Evolutionary conservation across 2,113 vertebrate genomes (phyloP).

Genomic region (zebrafish (Danio rerio)): DNA sequence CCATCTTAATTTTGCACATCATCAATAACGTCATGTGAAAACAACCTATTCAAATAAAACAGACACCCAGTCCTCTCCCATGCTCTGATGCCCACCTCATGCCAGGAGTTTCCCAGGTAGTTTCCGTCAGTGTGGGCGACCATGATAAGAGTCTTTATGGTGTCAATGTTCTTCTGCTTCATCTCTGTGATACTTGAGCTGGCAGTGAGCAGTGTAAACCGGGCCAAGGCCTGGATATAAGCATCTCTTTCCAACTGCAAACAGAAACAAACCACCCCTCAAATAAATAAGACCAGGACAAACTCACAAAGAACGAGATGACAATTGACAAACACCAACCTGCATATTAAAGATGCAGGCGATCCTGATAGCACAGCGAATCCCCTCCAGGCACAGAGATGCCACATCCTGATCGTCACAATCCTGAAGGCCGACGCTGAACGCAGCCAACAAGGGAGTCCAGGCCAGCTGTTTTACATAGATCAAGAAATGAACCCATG

Average conservation of each 20-base stretch:
- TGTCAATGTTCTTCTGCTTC: slow-evolving; percentile 99
- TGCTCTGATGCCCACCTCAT: slow-evolving; percentile 80
- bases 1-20: too few relatives aligned
- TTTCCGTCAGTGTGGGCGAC: slow-evolving; percentile 98
- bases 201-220: slow-evolving; percentile 94
- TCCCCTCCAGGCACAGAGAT: slow-evolving; percentile 93
- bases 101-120: slow-evolving; percentile 97
- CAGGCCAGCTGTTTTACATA: slow-evolving; percentile 85
- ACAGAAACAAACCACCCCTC: not conserved
- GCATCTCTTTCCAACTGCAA: slow-evolving; percentile 92
- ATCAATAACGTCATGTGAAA: too few relatives aligned
- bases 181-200: slow-evolving; percentile 99
- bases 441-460: slow-evolving; percentile 93
- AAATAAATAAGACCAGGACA: not conserved
- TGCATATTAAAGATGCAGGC: slow-evolving; percentile 97
- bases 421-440: slow-evolving; percentile 95
- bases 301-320: not conserved
- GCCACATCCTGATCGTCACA: slow-evolving; percentile 96
- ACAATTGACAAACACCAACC: slow-evolving; percentile 72
- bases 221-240: slow-evolving; percentile 93
- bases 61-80: not conserved
- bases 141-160: slow-evolving; percentile 97
- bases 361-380: slow-evolving; percentile 94
- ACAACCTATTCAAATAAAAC: too few relatives aligned
- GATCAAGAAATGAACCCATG: not conserved